Evolutionary conservation across 2,888 invertebrate species (phyloP), one percentile per base, ranked within the genome.

Genomic region (Rutpela maculata): DNA sequence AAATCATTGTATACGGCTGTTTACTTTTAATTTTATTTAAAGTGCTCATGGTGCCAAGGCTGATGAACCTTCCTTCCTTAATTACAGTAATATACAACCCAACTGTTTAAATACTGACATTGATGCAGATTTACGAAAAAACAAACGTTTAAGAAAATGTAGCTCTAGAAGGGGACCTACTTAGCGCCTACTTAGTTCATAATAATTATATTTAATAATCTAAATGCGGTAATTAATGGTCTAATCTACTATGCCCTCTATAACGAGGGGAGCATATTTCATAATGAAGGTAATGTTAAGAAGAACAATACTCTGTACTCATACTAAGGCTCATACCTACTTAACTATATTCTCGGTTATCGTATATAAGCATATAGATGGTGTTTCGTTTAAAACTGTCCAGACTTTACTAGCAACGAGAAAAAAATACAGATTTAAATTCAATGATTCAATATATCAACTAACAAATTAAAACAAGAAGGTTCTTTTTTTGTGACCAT

Each of bases 21-120:
- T 82, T 82, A 81, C 79, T 81, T 82, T 82, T 82, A 82, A 82
- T 82, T 82, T 78, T 75, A 82, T 78, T 76, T 81, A 67, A 79
- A 81, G 75, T 76, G 74, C 72, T 71, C 75, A 76, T 31, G 38
- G 68, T 71, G 57, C 50, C 55, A 26, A 12, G 57, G 62, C 26
- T 22, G 72, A 72, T 72, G 72, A 72, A 72, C 70, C 26, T 43
- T 31, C 60, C 63, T 50, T 11, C 19, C 56, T 50, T 72, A 72
- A 72, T 72, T 72, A 55, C 62, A 4, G 15, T 50, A 50, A 72
- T 72, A 72, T 63, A 72, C 55, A 62, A 72, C 50, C 4, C 43
- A 55, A 22, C 26, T 18, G 35, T 50, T 55, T 55, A 26, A 63
- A 63, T 63, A 11, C 50, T 31, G 50, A 55, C 62, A n/a, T n/a